phyloP scores from a whole-genome alignment of 2,113 vertebrate genomes.

The Platysteira castanea region DNA sequence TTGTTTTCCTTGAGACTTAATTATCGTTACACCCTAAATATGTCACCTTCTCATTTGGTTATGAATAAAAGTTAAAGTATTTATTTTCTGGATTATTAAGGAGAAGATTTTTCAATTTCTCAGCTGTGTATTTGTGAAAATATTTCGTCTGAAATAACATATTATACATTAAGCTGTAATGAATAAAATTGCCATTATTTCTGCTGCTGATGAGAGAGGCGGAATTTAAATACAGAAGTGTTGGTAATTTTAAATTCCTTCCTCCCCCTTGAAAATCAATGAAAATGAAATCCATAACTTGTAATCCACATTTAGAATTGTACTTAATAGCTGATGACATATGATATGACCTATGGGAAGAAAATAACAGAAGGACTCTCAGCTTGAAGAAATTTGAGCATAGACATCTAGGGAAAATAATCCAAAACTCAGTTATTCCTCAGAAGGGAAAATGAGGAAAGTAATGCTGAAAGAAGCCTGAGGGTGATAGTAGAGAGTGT shows the following conservation, averaged over 20 bases:
- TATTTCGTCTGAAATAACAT: background rate
- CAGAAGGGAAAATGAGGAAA: constrained; percentile 45
- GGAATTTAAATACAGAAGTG: background rate
- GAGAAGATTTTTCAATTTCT: background rate
- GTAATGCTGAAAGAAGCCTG: constrained; percentile 49
- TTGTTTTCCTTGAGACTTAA: background rate
- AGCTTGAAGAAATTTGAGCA: background rate
- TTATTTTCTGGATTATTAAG: background rate
- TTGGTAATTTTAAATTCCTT: background rate
- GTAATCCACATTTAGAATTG: constrained; percentile 13
- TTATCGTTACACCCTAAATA: background rate
- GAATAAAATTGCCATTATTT: constrained; percentile 6
- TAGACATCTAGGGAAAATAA: constrained; percentile 42
- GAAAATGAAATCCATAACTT: constrained; percentile 1
- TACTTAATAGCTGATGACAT: constrained; percentile 51
- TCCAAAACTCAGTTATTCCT: constrained; percentile 35
- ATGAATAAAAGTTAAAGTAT: background rate
- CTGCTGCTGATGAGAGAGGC: background rate
- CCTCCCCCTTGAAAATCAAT: constrained; percentile 30
- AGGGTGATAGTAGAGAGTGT: constrained; percentile 32
- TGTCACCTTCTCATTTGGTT: background rate
- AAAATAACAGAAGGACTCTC: constrained; percentile 22
- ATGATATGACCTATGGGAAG: background rate
- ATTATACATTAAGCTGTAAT: background rate
- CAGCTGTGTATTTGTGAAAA: background rate